Evolutionary conservation across 2,113 vertebrate genomes (phyloP), one percentile per base, ranked within the genome.

Genomic region (Nothocercus nigrocapillus): DNA sequence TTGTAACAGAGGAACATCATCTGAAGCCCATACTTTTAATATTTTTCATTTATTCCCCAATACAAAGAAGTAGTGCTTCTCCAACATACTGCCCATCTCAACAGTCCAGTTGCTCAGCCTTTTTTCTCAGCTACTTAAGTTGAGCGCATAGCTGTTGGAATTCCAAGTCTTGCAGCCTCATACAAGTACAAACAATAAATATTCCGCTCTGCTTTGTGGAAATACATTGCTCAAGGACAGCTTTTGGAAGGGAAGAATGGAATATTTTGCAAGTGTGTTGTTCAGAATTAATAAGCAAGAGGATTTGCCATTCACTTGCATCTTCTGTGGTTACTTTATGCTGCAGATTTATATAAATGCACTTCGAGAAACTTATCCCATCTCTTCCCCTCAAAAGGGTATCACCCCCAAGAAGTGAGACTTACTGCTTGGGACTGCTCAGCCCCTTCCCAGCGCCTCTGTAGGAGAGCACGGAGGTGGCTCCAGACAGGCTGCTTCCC

Each of bases 161-260:
- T 6, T 58, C 51, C 10, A 32, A 38, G 19, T 51, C 88, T 42
- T 20, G 28, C 42, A 89, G 30, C 34, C 42, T 45, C 34, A 53
- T 53, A 14, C 1, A 58, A 40, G n/a, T 3, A 42, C 30, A 62
- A 61, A 73, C 27, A 64, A 64, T 5, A 42, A 22, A 11, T 1
- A 17, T 0, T 17, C 40, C 45, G 20, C 49, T 44, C 49, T 17
- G 17, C 64, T 42, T 24, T 2, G 32, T 14, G 10, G 30, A 77
- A 91, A 93, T n/a, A 25, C 47, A 7, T 22, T n/a, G 56, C 92
- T 91, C 53, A 81, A 83, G 85, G 73, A 88, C 56, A 85, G 24
- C 61, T 51, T 75, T 18, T 61, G 51, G 72, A 74, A 80, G 17
- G 58, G 22, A 42, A 77, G 42, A 82, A 70, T 0, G 0, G 25